These are phyloP conservation scores for Drosophila lowei DNA, from an alignment of 1,140 invertebrate genomes.

Conservation along the genomic window DNA sequence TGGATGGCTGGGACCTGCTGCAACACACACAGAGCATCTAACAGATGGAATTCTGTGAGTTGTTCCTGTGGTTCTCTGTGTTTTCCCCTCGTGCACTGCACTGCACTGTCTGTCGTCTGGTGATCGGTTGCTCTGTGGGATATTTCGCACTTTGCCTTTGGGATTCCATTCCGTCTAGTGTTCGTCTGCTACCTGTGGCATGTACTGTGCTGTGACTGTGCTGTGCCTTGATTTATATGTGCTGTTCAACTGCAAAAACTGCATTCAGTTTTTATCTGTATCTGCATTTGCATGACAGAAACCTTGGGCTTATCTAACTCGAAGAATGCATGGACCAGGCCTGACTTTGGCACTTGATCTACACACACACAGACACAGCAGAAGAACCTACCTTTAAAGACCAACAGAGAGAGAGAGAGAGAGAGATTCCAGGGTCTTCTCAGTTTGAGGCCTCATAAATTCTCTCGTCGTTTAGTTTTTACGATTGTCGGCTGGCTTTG, in stretches of 20 bases:
- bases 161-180: constrained; percentile 28
- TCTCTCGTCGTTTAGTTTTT: constrained; percentile 76
- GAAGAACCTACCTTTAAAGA: constrained; percentile 33
- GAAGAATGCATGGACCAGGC: constrained; percentile 47
- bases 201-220: too few species aligned
- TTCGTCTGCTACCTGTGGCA: constrained; percentile 35
- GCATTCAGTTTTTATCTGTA: constrained; percentile 55
- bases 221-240: constrained; percentile 44
- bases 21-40: constrained; percentile 14
- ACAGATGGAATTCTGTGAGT: constrained; percentile 16
- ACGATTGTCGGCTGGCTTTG: constrained; percentile 78
- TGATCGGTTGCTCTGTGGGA: constrained; percentile 61
- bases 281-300: constrained; percentile 61
- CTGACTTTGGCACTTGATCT: constrained; percentile 75
- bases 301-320: constrained; percentile 68
- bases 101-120: too few species aligned
- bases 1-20: constrained; percentile 20
- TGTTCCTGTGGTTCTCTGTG: constrained; percentile 1
- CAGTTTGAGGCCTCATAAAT: constrained; percentile 65
- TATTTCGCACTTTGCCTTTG: constrained; percentile 71
- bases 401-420: constrained; percentile 10
- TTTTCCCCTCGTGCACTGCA: background rate
- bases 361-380: constrained; percentile 43
- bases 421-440: constrained; percentile 33
- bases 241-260: constrained; percentile 38